A percentile compares a stretch with the other conserved stretches of the same genome.
Evolutionary conservation across 2,797 vertebrate species (phyloP).

Genomic region (Podargus strigoides): DNA sequence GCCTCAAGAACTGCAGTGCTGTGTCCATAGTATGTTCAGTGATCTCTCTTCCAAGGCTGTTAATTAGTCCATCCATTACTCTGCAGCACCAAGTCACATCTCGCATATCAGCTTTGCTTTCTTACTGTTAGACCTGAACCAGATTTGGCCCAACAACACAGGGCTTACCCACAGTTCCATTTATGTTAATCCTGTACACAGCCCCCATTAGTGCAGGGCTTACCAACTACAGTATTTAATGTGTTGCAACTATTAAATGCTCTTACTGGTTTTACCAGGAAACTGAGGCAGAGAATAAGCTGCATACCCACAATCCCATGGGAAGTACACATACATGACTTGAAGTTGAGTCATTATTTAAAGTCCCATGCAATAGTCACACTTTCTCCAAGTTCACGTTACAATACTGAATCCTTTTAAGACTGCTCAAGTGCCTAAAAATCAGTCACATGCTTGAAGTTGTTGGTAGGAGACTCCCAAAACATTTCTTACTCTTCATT

Average conservation of each 20-base stretch:
- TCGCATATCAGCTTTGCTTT: background rate
- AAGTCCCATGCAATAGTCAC: background rate
- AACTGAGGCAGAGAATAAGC: background rate
- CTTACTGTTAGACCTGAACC: background rate
- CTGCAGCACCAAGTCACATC: background rate
- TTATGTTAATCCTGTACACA: background rate
- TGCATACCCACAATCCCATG: background rate
- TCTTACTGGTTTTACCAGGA: background rate
- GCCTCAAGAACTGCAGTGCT: fast-evolving
- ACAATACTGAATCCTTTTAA: background rate
- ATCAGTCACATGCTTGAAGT: fast-evolving
- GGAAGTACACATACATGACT: background rate
- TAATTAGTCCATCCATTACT: background rate
- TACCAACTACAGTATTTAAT: background rate
- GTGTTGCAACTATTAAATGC: background rate
- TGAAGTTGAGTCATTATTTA: background rate
- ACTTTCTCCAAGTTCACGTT: background rate
- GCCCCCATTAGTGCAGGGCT: fast-evolving
- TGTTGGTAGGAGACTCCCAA: background rate
- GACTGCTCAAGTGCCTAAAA: background rate
- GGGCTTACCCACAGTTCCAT: background rate
- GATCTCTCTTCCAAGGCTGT: background rate
- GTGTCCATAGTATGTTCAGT: fast-evolving
- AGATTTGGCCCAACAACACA: background rate
- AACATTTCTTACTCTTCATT: background rate